Evolutionary conservation across 2,888 invertebrate genomes (phyloP), one percentile per base, ranked within the genome.

Genomic region (Ormyrus rosae): DNA sequence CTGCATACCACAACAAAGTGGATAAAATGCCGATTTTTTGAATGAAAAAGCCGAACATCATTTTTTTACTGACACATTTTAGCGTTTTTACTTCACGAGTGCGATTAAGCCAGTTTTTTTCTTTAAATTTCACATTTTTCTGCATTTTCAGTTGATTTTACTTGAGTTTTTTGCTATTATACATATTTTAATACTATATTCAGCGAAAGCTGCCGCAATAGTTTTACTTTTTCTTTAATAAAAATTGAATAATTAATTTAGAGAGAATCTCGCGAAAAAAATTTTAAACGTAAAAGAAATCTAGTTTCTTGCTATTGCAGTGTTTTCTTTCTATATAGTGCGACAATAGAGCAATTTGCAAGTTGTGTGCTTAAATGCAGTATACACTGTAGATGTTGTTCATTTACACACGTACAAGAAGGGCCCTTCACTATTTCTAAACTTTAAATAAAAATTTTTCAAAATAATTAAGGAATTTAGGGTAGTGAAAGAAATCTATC

Each of bases 301-400:
- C 34, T 34, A 34, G 61, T 70, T 78, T 58, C 45, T 65, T 70
- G 69, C 73, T 79, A 65, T 34, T 34, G 82, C 82, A 76, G 56
- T 77, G 55, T 82, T 68, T 75, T 78, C 19, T 76, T 71, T 68
- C 48, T 72, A 46, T 48, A 34, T 68, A 78, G 58, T 63, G 34
- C 34, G 50, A 50, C 10, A 65, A 76, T 78, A 72, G 60, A 64
- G 64, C 63, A 7, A 79, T 71, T 76, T 81, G 81, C 79, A 79
- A 79, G 79, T 82, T 82, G 79, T 82, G 76, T 79, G 82, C 79
- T 82, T 82, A 75, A 72, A 8, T 65, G 61, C 64, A 50, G 64
- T n/a, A 46, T 64, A 72, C 76, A 70, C 65, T 53, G 81, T 81
- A 81, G 81, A 65, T 78, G 65, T 75, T 78, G 46, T 67, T 69